A percentile compares a stretch with the other conserved stretches of the same genome.
Evolutionary conservation across 2,888 invertebrate genomes (phyloP).

Genomic region (Xestia c-nigrum): DNA sequence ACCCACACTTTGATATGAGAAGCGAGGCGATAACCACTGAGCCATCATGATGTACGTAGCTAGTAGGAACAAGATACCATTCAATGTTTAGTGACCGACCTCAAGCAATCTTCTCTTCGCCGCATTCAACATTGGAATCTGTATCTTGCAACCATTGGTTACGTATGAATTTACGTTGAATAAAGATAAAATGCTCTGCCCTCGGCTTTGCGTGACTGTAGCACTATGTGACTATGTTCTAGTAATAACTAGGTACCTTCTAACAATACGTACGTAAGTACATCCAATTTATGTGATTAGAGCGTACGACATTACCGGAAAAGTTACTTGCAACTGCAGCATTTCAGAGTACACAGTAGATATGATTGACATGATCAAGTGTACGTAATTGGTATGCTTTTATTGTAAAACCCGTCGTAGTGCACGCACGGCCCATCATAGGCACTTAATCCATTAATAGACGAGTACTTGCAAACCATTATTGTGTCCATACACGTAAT

Average conservation of each 20-base stretch:
- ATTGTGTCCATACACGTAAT: conserved; percentile 48
- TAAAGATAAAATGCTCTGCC: not conserved
- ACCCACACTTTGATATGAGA: too few species aligned
- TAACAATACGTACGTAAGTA: not conserved
- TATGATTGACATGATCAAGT: conserved; percentile 22
- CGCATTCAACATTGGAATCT: not conserved
- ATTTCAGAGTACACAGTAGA: not conserved
- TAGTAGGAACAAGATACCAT: not conserved
- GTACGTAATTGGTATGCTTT: conserved; percentile 29
- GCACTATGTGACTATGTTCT: not conserved
- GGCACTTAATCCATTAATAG: conserved; percentile 50
- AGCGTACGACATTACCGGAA: conserved; percentile 13
- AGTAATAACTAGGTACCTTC: not conserved
- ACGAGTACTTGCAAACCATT: conserved; percentile 42
- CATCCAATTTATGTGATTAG: not conserved
- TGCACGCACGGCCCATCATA: conserved; percentile 34
- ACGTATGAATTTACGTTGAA: not conserved
- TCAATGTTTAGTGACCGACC: not conserved
- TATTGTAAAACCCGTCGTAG: conserved; percentile 36
- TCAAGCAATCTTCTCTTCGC: not conserved
- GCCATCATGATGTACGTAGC: not conserved
- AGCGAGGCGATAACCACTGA: too few species aligned
- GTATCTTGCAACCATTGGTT: not conserved
- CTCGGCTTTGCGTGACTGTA: too few species aligned
- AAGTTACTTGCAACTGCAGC: conserved; percentile 22